Evolutionary conservation across 2,797 vertebrate species (phyloP), one percentile per base, ranked within the genome.

Genomic region (Gouania willdenowi): DNA sequence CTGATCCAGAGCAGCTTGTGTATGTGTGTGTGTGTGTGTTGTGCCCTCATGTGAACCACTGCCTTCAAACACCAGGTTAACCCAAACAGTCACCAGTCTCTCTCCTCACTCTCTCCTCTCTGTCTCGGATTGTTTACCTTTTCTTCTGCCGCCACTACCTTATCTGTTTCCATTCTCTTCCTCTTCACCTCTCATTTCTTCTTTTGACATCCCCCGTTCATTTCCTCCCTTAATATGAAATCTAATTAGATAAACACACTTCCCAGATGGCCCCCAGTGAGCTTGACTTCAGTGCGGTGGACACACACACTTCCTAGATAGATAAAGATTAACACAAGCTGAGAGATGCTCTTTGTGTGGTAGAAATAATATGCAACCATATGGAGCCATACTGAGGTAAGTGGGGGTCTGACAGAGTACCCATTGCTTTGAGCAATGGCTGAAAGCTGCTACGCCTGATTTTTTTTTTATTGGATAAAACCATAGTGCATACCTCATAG

Each of bases 261-360:
- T 67, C 54, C 74, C 81, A 85, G 75, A 83, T 79, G 81, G 80
- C 81, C 76, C n/a, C 36, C 36, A 14, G 41, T 50, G 59, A 82
- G 66, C 53, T 35, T 3, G 24, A 46, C 51, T 71, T 67, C 49
- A 64, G 64, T 29, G 49, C 52, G 66, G 55, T 35, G n/a, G n/a
- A 55, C 64, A 75, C 55, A 51, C 58, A 53, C 39, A 59, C 55
- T 71, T 72, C 62, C 43, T 64, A 60, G 50, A 61, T 50, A 52
- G 68, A 77, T 65, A 76, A 37, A 59, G 51, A 74, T 46, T 50
- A 34, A 61, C 35, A 56, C 47, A 39, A 19, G 18, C 18, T 21
- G 43, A 39, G 51, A 50, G 49, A 60, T 66, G 59, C 29, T 61
- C 30, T 41, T 34, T 31, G 16, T 38, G 20, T 38, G n/a, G 35